These are phyloP conservation scores for Pipistrellus kuhlii DNA, from an alignment of 2,797 vertebrate genomes.

Conservation along the genomic window DNA sequence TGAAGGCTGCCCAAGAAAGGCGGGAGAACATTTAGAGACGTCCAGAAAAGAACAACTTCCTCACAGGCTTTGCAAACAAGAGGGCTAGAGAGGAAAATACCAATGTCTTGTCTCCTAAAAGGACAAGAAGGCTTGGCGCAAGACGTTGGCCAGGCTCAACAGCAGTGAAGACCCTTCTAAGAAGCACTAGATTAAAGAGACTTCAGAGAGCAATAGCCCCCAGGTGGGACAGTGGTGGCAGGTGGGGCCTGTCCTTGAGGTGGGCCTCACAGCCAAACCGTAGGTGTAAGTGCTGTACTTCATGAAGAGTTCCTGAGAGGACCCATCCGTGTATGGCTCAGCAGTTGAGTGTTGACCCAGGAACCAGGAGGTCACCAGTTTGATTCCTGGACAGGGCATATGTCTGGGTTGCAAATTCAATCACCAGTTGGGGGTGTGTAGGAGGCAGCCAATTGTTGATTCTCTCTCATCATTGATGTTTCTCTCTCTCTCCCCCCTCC, in stretches of 20 bases:
- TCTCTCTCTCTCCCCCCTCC: no score
- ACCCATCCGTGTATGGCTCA: not conserved
- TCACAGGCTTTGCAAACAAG: not conserved
- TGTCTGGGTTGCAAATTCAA: no score
- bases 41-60: slow-evolving; percentile 56
- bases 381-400: no score
- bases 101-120: not conserved
- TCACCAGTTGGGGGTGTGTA: no score
- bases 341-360: no score
- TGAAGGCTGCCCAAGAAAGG: slow-evolving; percentile 58
- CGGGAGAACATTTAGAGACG: slow-evolving; percentile 61
- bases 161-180: not conserved
- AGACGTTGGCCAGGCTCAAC: not conserved
- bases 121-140: not conserved
- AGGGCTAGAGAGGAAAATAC: not conserved
- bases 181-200: not conserved
- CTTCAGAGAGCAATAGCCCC: not conserved
- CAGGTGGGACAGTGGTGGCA: not conserved
- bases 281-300: not conserved
- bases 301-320: not conserved
- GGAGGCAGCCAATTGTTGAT: no score
- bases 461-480: no score
- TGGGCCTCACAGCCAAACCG: not conserved
- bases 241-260: not conserved
- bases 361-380: no score